Conservation (phyloP, 2,888 invertebrate species). For the Blera fallax region DNA sequence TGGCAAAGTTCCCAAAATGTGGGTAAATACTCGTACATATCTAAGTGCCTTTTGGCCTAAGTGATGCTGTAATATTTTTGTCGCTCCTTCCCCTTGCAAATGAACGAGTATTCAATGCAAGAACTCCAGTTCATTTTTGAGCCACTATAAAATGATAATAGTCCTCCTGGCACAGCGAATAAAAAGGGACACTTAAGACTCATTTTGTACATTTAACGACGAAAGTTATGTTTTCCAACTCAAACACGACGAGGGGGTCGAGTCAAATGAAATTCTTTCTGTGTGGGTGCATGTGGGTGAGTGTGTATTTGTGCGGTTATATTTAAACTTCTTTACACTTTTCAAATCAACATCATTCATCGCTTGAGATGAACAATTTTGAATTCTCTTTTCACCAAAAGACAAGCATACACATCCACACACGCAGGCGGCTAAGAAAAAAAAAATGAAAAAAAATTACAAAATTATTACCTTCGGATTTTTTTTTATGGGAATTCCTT, state of each 20-base stretch:
- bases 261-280: slow-evolving; percentile 28
- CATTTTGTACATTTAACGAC: slow-evolving; percentile 70
- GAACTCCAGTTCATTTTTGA: slow-evolving; percentile 54
- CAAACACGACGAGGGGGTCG: slow-evolving; percentile 29
- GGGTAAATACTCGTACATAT: slow-evolving; percentile 17
- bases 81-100: slow-evolving; percentile 23
- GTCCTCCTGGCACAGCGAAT: slow-evolving; percentile 61
- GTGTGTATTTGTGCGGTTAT: slow-evolving; percentile 21
- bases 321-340: slow-evolving; percentile 61
- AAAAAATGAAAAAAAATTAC: slow-evolving; percentile 29
- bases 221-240: slow-evolving; percentile 62
- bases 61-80: slow-evolving; percentile 43
- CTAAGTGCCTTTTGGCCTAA: slow-evolving; percentile 38
- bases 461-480: slow-evolving; percentile 47
- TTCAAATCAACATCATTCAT: slow-evolving; percentile 62
- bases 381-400: slow-evolving; percentile 18
- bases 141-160: slow-evolving; percentile 66
- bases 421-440: neutral
- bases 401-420: neutral
- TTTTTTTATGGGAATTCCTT: slow-evolving; percentile 23
- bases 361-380: slow-evolving; percentile 19
- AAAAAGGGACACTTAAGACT: slow-evolving; percentile 64
- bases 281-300: neutral
- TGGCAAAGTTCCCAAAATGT: slow-evolving; percentile 52
- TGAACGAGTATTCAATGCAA: slow-evolving; percentile 53